These are phyloP conservation scores for Vombatus ursinus DNA, from an alignment of 2,113 vertebrate genomes.

Conservation along the genomic window DNA sequence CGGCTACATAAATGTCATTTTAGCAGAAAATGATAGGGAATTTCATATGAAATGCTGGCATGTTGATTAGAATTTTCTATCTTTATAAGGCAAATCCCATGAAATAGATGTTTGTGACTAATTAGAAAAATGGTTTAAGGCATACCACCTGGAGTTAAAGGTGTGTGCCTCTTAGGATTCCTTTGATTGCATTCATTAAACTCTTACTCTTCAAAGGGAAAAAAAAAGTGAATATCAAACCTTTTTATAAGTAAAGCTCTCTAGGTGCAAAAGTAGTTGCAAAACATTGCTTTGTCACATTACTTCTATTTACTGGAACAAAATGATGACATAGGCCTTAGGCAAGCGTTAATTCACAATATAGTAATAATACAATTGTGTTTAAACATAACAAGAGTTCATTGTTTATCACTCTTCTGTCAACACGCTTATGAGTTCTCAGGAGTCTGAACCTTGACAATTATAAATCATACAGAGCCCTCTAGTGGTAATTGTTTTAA, in stretches of 20 bases:
- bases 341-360: constrained; percentile 48
- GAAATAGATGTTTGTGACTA: neutral
- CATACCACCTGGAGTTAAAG: neutral
- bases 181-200: neutral
- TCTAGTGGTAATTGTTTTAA: constrained; percentile 73
- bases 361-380: neutral
- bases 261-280: neutral
- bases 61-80: neutral
- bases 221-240: neutral
- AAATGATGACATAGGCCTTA: constrained; percentile 42
- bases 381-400: neutral
- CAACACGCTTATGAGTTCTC: constrained; percentile 1
- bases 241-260: constrained; percentile 24
- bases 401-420: rapidly evolving
- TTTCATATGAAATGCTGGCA: neutral
- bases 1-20: constrained; percentile 1
- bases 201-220: constrained; percentile 13
- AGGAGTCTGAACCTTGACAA: constrained; percentile 8
- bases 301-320: constrained; percentile 50
- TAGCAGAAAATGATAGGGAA: neutral
- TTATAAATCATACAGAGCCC: constrained; percentile 74
- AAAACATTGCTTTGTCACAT: constrained; percentile 33
- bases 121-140: neutral
- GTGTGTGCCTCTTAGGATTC: neutral
- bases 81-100: neutral